These are phyloP conservation scores for Sinocyclocheilus rhinocerous DNA, from an alignment of 2,113 vertebrate genomes.

Conservation along the genomic window DNA sequence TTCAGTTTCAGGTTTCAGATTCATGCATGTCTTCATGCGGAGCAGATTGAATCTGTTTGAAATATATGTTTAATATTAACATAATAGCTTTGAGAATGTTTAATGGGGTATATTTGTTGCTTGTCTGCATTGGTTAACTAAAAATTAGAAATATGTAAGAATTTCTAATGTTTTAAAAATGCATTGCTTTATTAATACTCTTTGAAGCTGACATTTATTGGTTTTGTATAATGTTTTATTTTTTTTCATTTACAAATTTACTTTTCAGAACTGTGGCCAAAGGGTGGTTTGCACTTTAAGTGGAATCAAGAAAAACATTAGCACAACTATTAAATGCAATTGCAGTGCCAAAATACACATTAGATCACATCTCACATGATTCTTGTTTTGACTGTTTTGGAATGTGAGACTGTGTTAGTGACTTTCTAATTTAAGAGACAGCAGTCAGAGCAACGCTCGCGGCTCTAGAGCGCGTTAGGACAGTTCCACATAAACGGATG, in stretches of 20 bases:
- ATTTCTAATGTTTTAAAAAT: neutral
- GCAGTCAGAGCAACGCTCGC: neutral
- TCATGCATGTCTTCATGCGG: neutral
- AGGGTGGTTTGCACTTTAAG: neutral
- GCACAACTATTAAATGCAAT: neutral
- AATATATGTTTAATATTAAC: neutral
- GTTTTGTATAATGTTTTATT: neutral
- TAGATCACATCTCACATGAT: constrained; percentile 17
- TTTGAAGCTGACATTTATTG: neutral
- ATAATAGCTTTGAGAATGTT: neutral
- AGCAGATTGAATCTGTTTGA: constrained; percentile 4
- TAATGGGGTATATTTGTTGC: neutral
- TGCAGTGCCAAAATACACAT: neutral
- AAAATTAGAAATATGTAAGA: too few relatives aligned
- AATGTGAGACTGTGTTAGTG: constrained; percentile 29
- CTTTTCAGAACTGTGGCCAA: neutral
- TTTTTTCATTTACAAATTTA: neutral
- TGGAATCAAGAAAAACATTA: neutral
- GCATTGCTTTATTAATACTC: neutral
- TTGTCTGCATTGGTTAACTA: neutral
- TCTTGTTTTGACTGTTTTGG: constrained; percentile 36
- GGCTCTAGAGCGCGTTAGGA: neutral
- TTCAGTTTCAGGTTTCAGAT: neutral
- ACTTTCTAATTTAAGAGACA: constrained; percentile 8
- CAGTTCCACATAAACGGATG: constrained; percentile 21